Conservation (phyloP, 2,888 invertebrate species). For the Drosophila borealis region DNA sequence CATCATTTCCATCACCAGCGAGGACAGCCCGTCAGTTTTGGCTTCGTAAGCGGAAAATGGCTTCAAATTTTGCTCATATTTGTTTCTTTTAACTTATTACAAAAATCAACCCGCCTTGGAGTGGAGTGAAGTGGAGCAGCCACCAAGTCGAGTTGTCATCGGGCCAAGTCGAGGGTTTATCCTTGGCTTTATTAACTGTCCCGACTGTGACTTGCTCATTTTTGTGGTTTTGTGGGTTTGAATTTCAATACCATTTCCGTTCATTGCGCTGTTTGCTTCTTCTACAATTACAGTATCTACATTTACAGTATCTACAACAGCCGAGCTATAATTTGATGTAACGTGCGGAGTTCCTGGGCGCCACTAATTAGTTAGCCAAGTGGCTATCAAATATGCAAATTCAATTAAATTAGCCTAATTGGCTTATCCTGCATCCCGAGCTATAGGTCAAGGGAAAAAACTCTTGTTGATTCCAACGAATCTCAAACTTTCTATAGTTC, state of each 20-base stretch:
- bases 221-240: constrained; percentile 31
- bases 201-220: constrained; percentile 28
- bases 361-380: constrained; percentile 39
- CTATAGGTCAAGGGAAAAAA: background rate
- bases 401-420: constrained; percentile 31
- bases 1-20: background rate
- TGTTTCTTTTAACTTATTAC: constrained; percentile 31
- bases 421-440: background rate
- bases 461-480: background rate
- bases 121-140: constrained; percentile 19
- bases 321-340: constrained; percentile 22
- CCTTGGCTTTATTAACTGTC: constrained; percentile 64
- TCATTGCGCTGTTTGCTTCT: constrained; percentile 14
- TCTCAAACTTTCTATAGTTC: background rate
- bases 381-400: constrained; percentile 31
- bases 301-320: constrained; percentile 21
- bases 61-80: constrained; percentile 17
- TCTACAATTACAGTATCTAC: constrained; percentile 10
- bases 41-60: constrained; percentile 16
- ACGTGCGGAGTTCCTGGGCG: background rate
- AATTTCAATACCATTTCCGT: constrained; percentile 33
- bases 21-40: constrained; percentile 4
- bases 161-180: constrained; percentile 55
- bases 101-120: constrained; percentile 31
- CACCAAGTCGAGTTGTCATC: constrained; percentile 65